Conservation (phyloP, 37 sponge, comb jelly and placozoan genomes). For the Tethya wilhelma region DNA sequence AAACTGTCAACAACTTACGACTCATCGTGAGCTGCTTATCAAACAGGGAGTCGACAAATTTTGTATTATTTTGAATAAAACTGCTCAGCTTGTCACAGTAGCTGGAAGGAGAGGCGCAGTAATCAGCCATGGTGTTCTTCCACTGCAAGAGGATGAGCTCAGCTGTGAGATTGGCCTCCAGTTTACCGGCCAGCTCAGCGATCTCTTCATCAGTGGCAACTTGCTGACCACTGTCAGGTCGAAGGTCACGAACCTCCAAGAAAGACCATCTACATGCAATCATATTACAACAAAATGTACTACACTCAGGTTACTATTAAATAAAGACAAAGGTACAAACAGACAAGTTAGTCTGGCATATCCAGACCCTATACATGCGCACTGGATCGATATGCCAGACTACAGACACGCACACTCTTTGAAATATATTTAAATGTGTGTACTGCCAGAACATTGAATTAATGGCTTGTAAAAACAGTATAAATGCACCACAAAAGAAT, state of each 20-base stretch:
- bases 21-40: no score
- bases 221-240: not conserved
- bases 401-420: constrained; percentile 1
- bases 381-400: no score
- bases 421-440: not conserved
- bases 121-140: constrained; percentile 69
- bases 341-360: no score
- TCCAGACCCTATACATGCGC: no score
- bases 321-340: not conserved
- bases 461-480: no score
- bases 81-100: constrained; percentile 60
- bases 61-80: constrained; percentile 54
- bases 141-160: constrained; percentile 72
- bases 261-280: constrained; percentile 53
- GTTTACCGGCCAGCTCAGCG: constrained; percentile 81
- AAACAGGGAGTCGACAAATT: no score
- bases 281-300: not conserved
- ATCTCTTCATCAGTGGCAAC: constrained; percentile 47
- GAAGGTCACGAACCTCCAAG: constrained; percentile 35
- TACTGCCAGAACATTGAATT: no score
- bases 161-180: constrained; percentile 85
- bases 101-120: constrained; percentile 44
- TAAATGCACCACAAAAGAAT: no score
- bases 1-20: no score
- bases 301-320: not conserved